These are phyloP conservation scores for Smutsia gigantea DNA, from an alignment of 2,797 vertebrate species.

Conservation along the genomic window DNA sequence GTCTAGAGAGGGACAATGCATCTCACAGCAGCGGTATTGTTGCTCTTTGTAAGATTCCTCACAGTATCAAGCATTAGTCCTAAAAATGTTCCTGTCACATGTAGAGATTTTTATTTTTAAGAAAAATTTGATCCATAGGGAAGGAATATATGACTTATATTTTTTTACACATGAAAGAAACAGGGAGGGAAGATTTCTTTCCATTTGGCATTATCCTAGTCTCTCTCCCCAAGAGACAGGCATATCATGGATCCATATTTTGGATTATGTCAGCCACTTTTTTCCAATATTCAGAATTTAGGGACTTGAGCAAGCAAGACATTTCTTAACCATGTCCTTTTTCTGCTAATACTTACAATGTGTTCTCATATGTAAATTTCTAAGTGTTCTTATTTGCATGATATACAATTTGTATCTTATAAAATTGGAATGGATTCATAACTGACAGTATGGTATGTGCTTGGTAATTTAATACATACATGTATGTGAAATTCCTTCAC, in stretches of 20 bases:
- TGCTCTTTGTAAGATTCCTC: background rate
- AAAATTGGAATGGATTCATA: background rate
- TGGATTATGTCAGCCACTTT: conserved; percentile 39
- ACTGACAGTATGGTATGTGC: background rate
- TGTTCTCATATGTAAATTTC: background rate
- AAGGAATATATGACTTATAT: conserved; percentile 81
- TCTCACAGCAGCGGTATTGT: background rate
- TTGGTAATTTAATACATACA: background rate
- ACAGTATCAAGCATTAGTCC: background rate
- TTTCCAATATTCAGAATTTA: background rate
- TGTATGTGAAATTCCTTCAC: background rate
- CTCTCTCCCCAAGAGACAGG: conserved; percentile 13
- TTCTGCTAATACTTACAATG: background rate
- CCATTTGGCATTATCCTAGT: conserved; percentile 46
- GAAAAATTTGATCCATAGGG: conserved; percentile 32
- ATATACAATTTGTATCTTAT: background rate
- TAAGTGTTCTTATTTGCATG: background rate
- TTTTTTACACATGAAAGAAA: conserved; percentile 82
- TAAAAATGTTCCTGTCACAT: background rate
- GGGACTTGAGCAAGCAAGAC: background rate
- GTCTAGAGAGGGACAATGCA: background rate
- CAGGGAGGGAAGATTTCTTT: conserved; percentile 77
- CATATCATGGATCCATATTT: background rate
- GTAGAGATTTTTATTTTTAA: conserved; percentile 12
- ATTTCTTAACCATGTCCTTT: background rate